A percentile compares a stretch with the other conserved stretches of the same genome.
Conservation (phyloP, 2,113 vertebrate species). For the Zapus hudsonius region DNA sequence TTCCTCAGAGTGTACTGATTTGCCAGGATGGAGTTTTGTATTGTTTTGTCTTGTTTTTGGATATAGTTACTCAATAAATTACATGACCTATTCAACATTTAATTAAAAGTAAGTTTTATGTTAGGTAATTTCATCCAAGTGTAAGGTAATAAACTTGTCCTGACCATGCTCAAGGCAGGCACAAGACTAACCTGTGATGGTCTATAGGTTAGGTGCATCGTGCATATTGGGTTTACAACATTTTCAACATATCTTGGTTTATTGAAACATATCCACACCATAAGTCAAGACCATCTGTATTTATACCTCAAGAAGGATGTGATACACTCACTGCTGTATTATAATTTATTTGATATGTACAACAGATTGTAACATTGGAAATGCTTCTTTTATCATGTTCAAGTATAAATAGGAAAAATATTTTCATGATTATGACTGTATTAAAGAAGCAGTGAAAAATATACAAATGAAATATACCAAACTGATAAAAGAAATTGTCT, state of each 20-base stretch:
- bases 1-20: not conserved
- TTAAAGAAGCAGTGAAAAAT: not conserved
- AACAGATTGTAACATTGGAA: not conserved
- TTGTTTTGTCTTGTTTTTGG: not conserved
- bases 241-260: not conserved
- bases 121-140: not conserved
- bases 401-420: not conserved
- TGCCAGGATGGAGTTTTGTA: too few species aligned
- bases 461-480: not conserved
- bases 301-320: not conserved
- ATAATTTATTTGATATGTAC: not conserved
- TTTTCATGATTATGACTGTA: not conserved
- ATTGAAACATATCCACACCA: not conserved
- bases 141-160: not conserved
- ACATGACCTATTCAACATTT: not conserved
- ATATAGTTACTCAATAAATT: not conserved
- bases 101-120: not conserved
- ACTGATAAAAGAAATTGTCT: not conserved
- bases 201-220: not conserved
- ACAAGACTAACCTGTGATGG: not conserved
- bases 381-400: not conserved
- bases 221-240: not conserved
- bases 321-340: not conserved
- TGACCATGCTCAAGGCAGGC: not conserved
- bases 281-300: not conserved